Conservation (phyloP, 2,888 invertebrate genomes). For the Linnaemya vulpina region DNA sequence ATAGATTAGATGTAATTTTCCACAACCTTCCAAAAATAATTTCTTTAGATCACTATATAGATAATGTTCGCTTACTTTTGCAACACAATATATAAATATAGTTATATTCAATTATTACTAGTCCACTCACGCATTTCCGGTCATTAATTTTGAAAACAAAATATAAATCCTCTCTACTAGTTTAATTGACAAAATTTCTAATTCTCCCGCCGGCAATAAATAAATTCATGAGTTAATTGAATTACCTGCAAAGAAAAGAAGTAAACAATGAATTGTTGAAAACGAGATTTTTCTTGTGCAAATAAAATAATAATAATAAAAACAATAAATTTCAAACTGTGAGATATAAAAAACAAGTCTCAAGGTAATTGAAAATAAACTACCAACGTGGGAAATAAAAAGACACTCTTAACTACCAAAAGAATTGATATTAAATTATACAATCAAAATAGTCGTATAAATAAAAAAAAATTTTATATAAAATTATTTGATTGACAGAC, state of each 20-base stretch:
- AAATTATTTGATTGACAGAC: background rate
- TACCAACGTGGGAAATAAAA: background rate
- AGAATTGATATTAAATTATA: conserved; percentile 3
- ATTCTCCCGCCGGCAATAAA: conserved; percentile 8
- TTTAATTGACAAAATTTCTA: background rate
- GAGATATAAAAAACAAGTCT: background rate
- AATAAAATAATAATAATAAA: background rate
- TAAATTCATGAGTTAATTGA: conserved; percentile 11
- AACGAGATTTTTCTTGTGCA: background rate
- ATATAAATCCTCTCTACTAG: conserved; percentile 6
- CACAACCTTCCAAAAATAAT: too few relatives aligned
- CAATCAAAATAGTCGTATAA: background rate
- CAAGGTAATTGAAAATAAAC: conserved; percentile 1
- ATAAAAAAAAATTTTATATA: background rate
- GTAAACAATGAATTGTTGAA: conserved; percentile 1
- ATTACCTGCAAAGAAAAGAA: conserved; percentile 59
- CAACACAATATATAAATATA: background rate
- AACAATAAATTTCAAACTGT: background rate
- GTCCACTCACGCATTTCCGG: conserved; percentile 67
- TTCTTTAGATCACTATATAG: too few relatives aligned
- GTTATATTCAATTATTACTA: conserved; percentile 43
- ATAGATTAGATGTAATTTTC: too few relatives aligned
- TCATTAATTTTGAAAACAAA: conserved; percentile 30
- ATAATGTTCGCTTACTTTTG: background rate
- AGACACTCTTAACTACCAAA: background rate